phyloP scores from a whole-genome alignment of 2,113 vertebrate species.

The Mobula birostris region DNA sequence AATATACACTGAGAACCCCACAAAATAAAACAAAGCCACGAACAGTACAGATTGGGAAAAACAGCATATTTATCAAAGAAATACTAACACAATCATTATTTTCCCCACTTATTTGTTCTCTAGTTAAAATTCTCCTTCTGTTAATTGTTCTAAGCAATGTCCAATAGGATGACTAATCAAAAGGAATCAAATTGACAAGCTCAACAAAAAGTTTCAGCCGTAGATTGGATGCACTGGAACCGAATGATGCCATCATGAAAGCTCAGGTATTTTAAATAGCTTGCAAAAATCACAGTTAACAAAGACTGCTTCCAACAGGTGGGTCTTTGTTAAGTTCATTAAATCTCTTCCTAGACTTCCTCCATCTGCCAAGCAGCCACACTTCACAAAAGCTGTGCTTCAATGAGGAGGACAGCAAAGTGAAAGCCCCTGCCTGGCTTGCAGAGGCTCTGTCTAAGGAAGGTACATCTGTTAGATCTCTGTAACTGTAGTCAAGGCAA shows the following conservation, averaged over 20 bases:
- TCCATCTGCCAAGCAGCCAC: background rate
- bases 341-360: background rate
- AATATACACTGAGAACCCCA: background rate
- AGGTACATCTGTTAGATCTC: background rate
- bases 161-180: background rate
- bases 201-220: background rate
- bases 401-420: background rate
- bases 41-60: background rate
- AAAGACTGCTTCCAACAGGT: background rate
- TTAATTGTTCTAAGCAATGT: too few species aligned
- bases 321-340: too few species aligned
- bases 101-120: background rate
- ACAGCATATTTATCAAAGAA: background rate
- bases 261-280: background rate
- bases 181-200: background rate
- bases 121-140: background rate
- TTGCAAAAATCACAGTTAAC: background rate
- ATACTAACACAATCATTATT: background rate
- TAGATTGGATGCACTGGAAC: background rate
- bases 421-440: background rate
- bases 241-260: background rate
- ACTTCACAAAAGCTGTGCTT: background rate
- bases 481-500: constrained; percentile 5
- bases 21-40: background rate
- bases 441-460: background rate